phyloP scores from a whole-genome alignment of 2,797 vertebrate species.

The Characodon lateralis region DNA sequence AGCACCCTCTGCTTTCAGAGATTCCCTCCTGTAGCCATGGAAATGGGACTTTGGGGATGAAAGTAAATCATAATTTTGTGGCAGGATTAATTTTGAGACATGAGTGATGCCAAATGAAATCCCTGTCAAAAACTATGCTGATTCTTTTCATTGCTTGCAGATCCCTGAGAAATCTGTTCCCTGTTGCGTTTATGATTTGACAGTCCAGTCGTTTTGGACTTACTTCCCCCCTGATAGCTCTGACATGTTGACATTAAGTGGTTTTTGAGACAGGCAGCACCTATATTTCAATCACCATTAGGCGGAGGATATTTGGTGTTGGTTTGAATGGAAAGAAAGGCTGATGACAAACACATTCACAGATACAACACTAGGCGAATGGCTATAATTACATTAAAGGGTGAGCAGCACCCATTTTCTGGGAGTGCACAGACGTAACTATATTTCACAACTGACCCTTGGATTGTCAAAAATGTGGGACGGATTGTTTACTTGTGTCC shows the following conservation, averaged over 20 bases:
- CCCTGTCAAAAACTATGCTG: constrained; percentile 80
- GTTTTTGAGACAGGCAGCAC: constrained; percentile 79
- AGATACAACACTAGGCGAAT: constrained; percentile 70
- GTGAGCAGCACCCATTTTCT: constrained; percentile 61
- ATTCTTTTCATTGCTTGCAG: constrained; percentile 77
- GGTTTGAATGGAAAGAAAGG: constrained; percentile 65
- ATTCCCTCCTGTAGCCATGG: constrained; percentile 78
- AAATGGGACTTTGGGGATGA: constrained; percentile 81
- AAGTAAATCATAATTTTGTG: constrained; percentile 82
- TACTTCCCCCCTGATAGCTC: constrained; percentile 81
- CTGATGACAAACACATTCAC: constrained; percentile 66
- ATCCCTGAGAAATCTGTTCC: constrained; percentile 76
- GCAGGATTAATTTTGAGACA: constrained; percentile 85
- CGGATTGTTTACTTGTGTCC: constrained; percentile 64
- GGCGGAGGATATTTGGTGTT: constrained; percentile 75
- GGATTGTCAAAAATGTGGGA: constrained; percentile 43
- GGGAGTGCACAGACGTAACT: constrained; percentile 53
- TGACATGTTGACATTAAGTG: constrained; percentile 86
- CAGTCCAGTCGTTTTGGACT: constrained; percentile 83
- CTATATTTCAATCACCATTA: constrained; percentile 85
- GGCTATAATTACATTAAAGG: constrained; percentile 79
- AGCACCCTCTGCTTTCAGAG: constrained; percentile 54
- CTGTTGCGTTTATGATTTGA: constrained; percentile 79
- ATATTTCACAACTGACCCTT: constrained; percentile 62
- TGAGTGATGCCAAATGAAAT: constrained; percentile 81